A percentile compares a stretch with the other conserved stretches of the same genome.
These are phyloP conservation scores for Parelbella ahira DNA, from an alignment of 2,888 invertebrate species.

Conservation along the genomic window DNA sequence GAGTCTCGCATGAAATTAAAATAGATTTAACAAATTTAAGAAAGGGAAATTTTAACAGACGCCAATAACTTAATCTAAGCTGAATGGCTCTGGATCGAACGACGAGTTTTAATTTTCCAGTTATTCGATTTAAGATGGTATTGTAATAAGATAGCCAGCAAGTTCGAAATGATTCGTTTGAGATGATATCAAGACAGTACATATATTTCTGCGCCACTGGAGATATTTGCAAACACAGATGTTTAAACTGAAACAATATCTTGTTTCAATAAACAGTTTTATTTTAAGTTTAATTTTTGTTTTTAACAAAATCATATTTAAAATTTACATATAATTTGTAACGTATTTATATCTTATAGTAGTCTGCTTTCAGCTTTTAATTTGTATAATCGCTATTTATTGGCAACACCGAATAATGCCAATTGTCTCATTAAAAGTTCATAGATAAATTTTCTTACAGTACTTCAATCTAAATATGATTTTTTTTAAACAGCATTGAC, in stretches of 20 bases:
- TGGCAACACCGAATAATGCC: no score
- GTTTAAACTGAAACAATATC: conserved; percentile 36
- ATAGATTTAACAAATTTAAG: conserved; percentile 14
- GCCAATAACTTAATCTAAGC: conserved; percentile 32
- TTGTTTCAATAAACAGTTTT: conserved; percentile 41
- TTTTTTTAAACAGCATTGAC: no score
- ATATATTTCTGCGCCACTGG: conserved; percentile 25
- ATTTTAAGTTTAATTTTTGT: no score
- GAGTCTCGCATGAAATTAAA: conserved; percentile 15
- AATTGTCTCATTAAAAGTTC: no score
- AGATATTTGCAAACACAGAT: conserved; percentile 41
- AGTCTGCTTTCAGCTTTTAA: no score
- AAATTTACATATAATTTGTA: no score
- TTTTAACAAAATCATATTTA: no score
- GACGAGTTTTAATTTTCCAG: conserved; percentile 52
- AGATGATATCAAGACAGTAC: conserved; percentile 43
- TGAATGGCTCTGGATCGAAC: conserved; percentile 45
- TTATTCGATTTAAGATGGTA: conserved; percentile 36
- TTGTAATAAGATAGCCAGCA: conserved; percentile 32
- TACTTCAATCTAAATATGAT: no score
- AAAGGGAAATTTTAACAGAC: conserved; percentile 18
- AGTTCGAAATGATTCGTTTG: conserved; percentile 43
- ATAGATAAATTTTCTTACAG: no score
- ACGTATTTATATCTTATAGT: no score
- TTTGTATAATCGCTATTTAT: no score